Conservation (phyloP, 2,113 vertebrate species). For the Procapra przewalskii region DNA sequence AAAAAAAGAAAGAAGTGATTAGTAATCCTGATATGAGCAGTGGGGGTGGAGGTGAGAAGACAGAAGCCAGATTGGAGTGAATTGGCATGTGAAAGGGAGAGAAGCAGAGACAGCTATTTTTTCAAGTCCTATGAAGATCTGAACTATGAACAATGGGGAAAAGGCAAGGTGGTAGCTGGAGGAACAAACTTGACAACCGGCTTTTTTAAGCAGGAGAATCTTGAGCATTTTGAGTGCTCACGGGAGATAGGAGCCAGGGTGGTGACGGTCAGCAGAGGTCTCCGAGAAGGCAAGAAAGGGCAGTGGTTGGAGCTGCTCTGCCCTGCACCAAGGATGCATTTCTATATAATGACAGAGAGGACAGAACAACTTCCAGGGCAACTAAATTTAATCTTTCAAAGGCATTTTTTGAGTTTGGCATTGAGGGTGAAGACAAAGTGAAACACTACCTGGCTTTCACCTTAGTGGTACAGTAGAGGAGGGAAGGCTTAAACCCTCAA, state of each 20-base stretch:
- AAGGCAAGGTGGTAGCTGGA: neutral
- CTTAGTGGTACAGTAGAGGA: neutral
- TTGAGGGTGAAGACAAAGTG: neutral
- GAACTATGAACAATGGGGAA: neutral
- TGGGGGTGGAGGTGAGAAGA: neutral
- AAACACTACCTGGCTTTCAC: neutral
- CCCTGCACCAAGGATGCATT: neutral
- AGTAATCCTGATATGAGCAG: neutral
- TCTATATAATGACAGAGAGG: neutral
- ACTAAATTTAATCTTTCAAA: neutral
- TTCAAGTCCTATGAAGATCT: neutral
- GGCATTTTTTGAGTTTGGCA: neutral
- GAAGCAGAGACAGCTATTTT: neutral
- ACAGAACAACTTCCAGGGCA: neutral
- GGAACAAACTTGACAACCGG: neutral
- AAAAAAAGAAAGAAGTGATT: neutral
- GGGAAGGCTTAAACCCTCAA: neutral
- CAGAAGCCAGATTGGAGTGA: neutral
- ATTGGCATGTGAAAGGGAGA: neutral
- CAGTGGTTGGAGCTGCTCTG: neutral
- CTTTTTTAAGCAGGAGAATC: neutral
- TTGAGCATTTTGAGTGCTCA: neutral
- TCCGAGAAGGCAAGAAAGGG: neutral
- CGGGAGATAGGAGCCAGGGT: neutral
- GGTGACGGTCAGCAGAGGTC: neutral